Evolutionary conservation across 2,888 invertebrate species (phyloP).

Genomic region (Protonemura montana): DNA sequence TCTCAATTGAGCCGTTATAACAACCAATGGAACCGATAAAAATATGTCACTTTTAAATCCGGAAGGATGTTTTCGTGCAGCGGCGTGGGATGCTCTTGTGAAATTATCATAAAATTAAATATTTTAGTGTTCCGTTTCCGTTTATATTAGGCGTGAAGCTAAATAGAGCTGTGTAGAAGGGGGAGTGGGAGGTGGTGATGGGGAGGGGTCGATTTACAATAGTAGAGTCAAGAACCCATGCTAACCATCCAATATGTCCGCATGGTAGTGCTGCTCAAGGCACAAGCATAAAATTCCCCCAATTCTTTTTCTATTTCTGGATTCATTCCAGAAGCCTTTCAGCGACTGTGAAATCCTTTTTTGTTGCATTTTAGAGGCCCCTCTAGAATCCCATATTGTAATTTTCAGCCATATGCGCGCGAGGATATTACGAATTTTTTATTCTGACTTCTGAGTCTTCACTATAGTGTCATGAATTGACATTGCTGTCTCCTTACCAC

Average conservation of each 20-base stretch:
- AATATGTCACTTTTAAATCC: background rate
- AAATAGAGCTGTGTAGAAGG: background rate
- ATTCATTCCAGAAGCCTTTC: constrained; percentile 12
- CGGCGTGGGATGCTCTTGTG: background rate
- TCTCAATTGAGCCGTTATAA: background rate
- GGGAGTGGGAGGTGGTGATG: background rate
- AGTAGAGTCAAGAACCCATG: background rate
- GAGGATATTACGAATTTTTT: background rate
- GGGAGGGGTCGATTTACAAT: background rate
- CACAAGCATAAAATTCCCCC: background rate
- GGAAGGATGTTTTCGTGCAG: background rate
- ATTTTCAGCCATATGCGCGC: background rate
- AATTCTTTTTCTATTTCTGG: constrained; percentile 2
- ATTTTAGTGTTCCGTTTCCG: background rate
- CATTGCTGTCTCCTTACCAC: background rate
- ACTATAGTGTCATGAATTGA: background rate
- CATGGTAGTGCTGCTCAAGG: background rate
- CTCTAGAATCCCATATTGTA: background rate
- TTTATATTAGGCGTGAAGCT: background rate
- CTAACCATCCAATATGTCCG: background rate
- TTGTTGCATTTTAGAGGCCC: background rate
- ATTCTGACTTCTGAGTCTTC: background rate
- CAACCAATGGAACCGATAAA: background rate
- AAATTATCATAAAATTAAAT: background rate
- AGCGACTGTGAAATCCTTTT: background rate